Evolutionary conservation across 2,888 invertebrate genomes (phyloP).

Genomic region (Plebejus melissa): DNA sequence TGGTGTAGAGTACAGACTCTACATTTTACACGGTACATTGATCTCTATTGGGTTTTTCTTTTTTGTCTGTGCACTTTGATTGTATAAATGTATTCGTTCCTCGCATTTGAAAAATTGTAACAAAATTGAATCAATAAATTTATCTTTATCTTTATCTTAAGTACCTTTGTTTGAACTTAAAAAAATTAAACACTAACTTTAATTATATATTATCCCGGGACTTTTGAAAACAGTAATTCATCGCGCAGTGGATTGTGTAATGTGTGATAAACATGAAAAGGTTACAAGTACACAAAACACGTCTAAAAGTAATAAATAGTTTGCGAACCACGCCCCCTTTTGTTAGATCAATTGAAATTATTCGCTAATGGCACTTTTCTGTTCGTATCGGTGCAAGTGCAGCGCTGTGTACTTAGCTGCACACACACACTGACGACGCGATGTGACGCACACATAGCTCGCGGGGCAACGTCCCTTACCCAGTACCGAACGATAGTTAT

Average conservation of each 20-base stretch:
- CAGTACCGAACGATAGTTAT: slow-evolving; percentile 58
- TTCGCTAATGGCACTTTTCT: not conserved
- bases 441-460: slow-evolving; percentile 48
- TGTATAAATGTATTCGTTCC: too few species aligned
- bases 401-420: slow-evolving; percentile 61
- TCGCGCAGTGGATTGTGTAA: not conserved
- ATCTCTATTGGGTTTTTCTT: too few species aligned
- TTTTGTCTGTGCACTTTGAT: too few species aligned
- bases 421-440: slow-evolving; percentile 50
- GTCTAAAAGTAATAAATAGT: not conserved
- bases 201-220: too few species aligned
- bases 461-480: slow-evolving; percentile 71
- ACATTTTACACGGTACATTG: too few species aligned
- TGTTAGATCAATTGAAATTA: slow-evolving; percentile 4
- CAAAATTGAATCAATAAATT: too few species aligned
- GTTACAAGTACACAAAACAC: not conserved
- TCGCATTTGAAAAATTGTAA: too few species aligned
- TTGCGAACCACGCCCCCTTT: not conserved
- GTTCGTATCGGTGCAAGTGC: slow-evolving; percentile 46
- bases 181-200: too few species aligned
- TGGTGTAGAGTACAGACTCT: not conserved
- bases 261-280: not conserved
- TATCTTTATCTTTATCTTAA: too few species aligned
- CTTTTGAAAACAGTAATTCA: not conserved
- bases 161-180: too few species aligned